phyloP scores from a whole-genome alignment of 2,113 vertebrate species.

The Chamaetylas fuelleborni region DNA sequence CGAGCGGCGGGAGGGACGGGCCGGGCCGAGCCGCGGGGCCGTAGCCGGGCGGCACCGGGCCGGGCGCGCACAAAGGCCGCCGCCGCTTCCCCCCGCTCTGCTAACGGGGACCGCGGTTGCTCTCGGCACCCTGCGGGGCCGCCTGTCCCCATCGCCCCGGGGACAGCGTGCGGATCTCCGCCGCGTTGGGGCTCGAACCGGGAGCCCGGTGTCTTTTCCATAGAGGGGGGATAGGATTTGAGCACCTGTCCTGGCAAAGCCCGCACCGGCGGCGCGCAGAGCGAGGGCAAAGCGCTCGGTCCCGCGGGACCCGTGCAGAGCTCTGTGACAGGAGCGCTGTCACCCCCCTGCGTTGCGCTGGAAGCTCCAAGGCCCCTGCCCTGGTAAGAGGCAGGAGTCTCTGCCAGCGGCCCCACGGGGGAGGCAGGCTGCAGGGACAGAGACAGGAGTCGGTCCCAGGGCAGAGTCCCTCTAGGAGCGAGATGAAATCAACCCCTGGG shows the following conservation, averaged over 20 bases:
- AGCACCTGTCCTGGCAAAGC: background rate
- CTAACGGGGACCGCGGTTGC: background rate
- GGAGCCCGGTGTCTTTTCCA: background rate
- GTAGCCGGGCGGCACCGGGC: background rate
- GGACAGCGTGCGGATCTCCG: background rate
- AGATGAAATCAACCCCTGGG: background rate
- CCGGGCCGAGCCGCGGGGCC: background rate
- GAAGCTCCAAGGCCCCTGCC: background rate
- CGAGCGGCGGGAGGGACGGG: constrained; percentile 20
- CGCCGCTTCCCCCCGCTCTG: background rate
- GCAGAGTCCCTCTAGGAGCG: background rate
- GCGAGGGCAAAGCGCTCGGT: background rate
- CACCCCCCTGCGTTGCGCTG: background rate
- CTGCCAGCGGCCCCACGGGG: background rate
- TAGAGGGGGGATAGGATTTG: background rate
- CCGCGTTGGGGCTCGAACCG: background rate
- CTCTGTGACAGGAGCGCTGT: background rate
- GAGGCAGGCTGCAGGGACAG: background rate
- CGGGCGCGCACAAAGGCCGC: background rate
- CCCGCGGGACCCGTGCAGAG: background rate
- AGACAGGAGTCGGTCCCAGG: too few species aligned
- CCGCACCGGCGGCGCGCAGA: background rate
- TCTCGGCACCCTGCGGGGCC: background rate
- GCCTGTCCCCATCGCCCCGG: background rate
- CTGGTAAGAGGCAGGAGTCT: background rate